phyloP scores from a whole-genome alignment of 2,888 invertebrate species.

The Hipparchia semele region DNA sequence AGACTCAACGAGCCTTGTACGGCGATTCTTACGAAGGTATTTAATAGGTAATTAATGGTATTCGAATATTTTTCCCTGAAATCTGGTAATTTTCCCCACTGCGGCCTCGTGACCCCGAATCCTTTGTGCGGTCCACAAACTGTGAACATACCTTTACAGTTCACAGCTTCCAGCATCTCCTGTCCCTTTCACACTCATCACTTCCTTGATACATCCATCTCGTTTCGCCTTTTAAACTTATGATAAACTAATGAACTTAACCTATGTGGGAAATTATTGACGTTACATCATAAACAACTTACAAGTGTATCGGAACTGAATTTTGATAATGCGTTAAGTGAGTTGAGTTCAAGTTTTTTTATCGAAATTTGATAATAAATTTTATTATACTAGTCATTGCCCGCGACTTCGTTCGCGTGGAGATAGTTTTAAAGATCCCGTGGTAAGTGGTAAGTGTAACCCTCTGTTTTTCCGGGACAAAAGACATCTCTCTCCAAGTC shows the following conservation, averaged over 20 bases:
- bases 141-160: constrained; percentile 62
- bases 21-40: no score
- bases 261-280: constrained; percentile 28
- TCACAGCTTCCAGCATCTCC: constrained; percentile 55
- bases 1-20: no score
- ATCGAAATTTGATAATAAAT: no score
- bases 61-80: constrained; percentile 37
- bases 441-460: no score
- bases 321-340: background rate
- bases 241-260: constrained; percentile 38
- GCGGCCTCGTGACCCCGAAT: constrained; percentile 57
- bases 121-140: constrained; percentile 69
- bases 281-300: constrained; percentile 25
- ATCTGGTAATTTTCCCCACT: constrained; percentile 47
- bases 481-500: no score
- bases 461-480: no score
- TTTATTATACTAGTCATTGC: no score
- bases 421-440: no score
- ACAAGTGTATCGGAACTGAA: background rate
- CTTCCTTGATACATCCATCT: constrained; percentile 42
- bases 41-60: no score
- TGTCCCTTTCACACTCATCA: constrained; percentile 47
- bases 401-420: no score
- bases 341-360: background rate
- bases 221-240: constrained; percentile 48